Conservation (phyloP, 1,140 invertebrate genomes). For the Drosophila biarmipes region DNA sequence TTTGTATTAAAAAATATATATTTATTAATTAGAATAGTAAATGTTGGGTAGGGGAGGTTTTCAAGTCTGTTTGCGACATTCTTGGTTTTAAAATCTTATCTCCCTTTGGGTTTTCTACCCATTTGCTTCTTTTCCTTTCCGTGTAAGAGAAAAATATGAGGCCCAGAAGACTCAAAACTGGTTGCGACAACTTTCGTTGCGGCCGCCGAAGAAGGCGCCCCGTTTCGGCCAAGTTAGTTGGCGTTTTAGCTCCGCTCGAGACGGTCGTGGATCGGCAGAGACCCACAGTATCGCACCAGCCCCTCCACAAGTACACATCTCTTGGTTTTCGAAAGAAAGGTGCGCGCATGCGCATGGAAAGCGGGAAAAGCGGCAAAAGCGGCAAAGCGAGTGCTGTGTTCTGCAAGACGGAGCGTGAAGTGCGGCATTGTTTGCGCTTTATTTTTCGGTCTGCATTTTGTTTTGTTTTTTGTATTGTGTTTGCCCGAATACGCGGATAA, state of each 20-base stretch:
- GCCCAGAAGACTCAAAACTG: conserved; percentile 50
- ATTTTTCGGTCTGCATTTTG: conserved; percentile 27
- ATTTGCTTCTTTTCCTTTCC: not conserved
- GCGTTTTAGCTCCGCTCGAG: conserved; percentile 59
- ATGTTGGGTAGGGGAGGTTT: too few species aligned
- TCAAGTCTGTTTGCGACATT: too few species aligned
- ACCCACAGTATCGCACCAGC: not conserved
- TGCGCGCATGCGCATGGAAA: conserved; percentile 61
- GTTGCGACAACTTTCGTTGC: conserved; percentile 73
- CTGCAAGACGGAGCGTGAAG: conserved; percentile 81
- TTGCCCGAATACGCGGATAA: conserved; percentile 32
- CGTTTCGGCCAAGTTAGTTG: conserved; percentile 59
- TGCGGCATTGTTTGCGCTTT: conserved; percentile 52
- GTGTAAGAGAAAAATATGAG: not conserved
- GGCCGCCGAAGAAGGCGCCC: conserved; percentile 35
- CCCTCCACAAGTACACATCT: not conserved
- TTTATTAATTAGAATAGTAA: too few species aligned
- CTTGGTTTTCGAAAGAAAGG: conserved; percentile 52
- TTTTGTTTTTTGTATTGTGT: conserved; percentile 51
- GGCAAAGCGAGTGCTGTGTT: conserved; percentile 61
- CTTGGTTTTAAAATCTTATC: too few species aligned
- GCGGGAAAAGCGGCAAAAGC: conserved; percentile 29
- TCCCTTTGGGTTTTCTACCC: not conserved
- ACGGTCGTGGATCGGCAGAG: conserved; percentile 43
- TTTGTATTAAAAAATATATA: not conserved